Percentiles rank a stretch among this genome's conserved stretches.
Conservation (phyloP, 2,888 invertebrate species). For the Hirtodrosophila cameraria region DNA sequence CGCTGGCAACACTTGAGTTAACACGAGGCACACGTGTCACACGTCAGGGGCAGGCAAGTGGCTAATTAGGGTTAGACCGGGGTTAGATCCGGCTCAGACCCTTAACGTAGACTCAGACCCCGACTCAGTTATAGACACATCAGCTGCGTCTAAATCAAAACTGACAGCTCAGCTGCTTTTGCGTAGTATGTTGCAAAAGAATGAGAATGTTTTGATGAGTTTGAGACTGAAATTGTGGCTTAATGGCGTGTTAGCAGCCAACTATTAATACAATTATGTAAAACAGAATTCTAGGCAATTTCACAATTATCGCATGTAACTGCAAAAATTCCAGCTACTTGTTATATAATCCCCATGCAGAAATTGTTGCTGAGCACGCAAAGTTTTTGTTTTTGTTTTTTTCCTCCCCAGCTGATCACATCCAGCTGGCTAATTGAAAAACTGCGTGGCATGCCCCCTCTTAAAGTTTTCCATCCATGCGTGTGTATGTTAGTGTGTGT, state of each 20-base stretch:
- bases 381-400: slow-evolving; percentile 8
- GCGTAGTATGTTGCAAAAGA: slow-evolving; percentile 10
- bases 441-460: slow-evolving; percentile 44
- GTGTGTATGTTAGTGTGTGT: slow-evolving; percentile 36
- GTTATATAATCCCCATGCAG: slow-evolving; percentile 37
- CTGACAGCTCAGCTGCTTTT: slow-evolving; percentile 39
- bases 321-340: slow-evolving; percentile 58
- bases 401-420: slow-evolving; percentile 1
- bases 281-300: slow-evolving; percentile 66
- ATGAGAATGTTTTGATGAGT: neutral
- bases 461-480: neutral
- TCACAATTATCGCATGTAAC: slow-evolving; percentile 61
- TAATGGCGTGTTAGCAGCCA: slow-evolving; percentile 35
- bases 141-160: slow-evolving; percentile 33
- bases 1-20: slow-evolving; percentile 65
- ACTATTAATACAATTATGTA: slow-evolving; percentile 62
- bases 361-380: slow-evolving; percentile 60
- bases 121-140: slow-evolving; percentile 34
- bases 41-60: slow-evolving; percentile 48
- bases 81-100: neutral
- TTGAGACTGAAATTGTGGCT: neutral
- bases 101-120: neutral
- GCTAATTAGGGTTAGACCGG: slow-evolving; percentile 52
- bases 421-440: slow-evolving; percentile 57
- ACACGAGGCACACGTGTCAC: slow-evolving; percentile 64